Conservation (phyloP, 64 coral and sea anemone genomes). For the Pocillopora verrucosa region DNA sequence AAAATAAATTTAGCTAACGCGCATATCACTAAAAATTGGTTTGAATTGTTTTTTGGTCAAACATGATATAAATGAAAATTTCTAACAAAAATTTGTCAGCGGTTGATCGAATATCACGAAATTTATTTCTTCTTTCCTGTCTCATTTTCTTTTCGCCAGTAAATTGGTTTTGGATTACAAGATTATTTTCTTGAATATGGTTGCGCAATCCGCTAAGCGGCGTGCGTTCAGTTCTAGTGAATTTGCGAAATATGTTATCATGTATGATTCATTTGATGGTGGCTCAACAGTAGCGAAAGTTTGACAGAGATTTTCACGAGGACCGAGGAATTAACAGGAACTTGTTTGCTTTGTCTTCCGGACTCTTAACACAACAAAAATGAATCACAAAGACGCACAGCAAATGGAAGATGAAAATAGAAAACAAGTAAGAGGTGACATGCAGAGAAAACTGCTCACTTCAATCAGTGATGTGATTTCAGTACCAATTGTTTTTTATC, state of each 20-base stretch:
- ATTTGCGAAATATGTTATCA: too few species aligned
- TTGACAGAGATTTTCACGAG: too few species aligned
- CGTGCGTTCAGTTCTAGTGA: not conserved
- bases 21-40: too few species aligned
- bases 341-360: constrained; percentile 27
- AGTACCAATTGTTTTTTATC: too few species aligned
- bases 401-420: not conserved
- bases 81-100: not conserved
- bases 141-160: not conserved
- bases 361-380: not conserved
- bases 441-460: too few species aligned
- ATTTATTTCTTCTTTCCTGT: not conserved
- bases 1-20: too few species aligned
- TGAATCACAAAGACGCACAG: not conserved
- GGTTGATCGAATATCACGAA: not conserved
- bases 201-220: not conserved
- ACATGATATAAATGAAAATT: not conserved
- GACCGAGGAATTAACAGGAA: not conserved
- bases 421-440: too few species aligned
- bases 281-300: too few species aligned
- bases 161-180: not conserved
- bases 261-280: too few species aligned
- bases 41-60: too few species aligned
- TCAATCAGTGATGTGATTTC: too few species aligned
- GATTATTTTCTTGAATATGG: not conserved